Evolutionary conservation across 2,888 invertebrate species (phyloP).

Genomic region (Ichneumoninae sp.): DNA sequence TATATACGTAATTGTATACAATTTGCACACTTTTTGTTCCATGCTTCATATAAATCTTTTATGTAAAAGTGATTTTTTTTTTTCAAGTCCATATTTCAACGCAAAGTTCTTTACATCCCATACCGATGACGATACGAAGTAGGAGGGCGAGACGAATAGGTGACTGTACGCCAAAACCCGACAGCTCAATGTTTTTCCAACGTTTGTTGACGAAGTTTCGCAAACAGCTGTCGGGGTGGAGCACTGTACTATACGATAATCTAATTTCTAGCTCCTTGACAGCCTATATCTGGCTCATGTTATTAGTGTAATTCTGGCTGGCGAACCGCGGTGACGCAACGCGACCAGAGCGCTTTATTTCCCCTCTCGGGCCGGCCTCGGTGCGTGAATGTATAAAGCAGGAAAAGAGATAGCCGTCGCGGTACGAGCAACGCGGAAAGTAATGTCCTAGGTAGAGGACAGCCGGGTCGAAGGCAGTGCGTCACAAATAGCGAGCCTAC

Average conservation of each 20-base stretch:
- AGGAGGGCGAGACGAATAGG: background rate
- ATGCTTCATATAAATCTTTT: too few species aligned
- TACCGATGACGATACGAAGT: background rate
- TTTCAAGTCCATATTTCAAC: background rate
- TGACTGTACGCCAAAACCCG: background rate
- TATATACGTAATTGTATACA: background rate
- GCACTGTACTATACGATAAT: background rate
- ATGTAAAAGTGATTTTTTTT: too few species aligned
- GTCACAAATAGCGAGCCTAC: constrained; percentile 68
- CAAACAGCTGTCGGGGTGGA: background rate
- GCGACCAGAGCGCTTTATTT: background rate
- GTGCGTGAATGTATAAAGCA: constrained; percentile 3
- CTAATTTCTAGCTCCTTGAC: background rate
- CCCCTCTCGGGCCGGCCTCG: background rate
- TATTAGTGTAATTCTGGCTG: constrained; percentile 9
- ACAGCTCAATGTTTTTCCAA: background rate
- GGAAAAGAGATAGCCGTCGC: background rate
- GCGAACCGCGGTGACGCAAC: constrained; percentile 1
- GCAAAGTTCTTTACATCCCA: background rate
- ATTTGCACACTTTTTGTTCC: too few species aligned
- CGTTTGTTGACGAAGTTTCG: background rate
- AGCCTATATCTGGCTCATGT: background rate
- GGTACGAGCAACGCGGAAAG: constrained; percentile 63
- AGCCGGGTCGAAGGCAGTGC: constrained; percentile 74
- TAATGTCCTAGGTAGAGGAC: constrained; percentile 80